Percentiles rank a stretch among this genome's conserved stretches.
These are phyloP conservation scores for Mythimna ferrago DNA, from an alignment of 2,888 invertebrate genomes.

Conservation along the genomic window DNA sequence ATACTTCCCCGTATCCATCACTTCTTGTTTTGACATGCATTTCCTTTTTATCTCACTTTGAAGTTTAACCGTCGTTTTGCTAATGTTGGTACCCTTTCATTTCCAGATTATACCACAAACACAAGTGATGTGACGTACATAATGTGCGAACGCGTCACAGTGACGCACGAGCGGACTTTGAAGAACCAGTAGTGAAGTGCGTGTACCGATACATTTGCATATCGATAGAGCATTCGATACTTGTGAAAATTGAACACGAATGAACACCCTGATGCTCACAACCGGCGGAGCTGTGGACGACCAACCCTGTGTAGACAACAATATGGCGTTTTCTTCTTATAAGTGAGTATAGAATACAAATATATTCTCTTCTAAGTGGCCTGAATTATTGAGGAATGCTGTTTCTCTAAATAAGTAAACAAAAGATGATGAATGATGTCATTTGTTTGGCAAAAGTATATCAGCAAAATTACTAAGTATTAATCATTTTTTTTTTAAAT, in stretches of 20 bases:
- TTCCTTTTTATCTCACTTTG: background rate
- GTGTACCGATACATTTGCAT: constrained; percentile 64
- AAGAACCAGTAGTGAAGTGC: constrained; percentile 79
- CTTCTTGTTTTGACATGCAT: background rate
- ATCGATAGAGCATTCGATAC: constrained; percentile 63
- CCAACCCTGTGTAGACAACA: constrained; percentile 85
- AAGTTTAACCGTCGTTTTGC: background rate
- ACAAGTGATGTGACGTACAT: constrained; percentile 81
- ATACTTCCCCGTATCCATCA: background rate
- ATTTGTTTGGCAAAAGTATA: constrained; percentile 5
- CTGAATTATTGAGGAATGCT: constrained; percentile 26
- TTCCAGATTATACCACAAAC: constrained; percentile 76
- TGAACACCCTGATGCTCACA: constrained; percentile 90
- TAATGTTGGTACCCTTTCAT: constrained; percentile 58
- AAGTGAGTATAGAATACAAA: constrained; percentile 79
- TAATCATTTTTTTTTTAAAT: constrained; percentile 1
- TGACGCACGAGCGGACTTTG: constrained; percentile 78
- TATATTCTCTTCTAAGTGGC: constrained; percentile 55
- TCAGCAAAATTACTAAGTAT: background rate
- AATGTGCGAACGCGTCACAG: constrained; percentile 77
- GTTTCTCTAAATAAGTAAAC: constrained; percentile 19
- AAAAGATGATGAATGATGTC: constrained; percentile 5
- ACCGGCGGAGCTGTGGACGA: constrained; percentile 84
- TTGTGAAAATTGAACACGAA: constrained; percentile 73
- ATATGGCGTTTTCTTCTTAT: constrained; percentile 88